Evolutionary conservation across 2,888 invertebrate species (phyloP), one percentile per base, ranked within the genome.

Genomic region (Drosophila nr. medialis): DNA sequence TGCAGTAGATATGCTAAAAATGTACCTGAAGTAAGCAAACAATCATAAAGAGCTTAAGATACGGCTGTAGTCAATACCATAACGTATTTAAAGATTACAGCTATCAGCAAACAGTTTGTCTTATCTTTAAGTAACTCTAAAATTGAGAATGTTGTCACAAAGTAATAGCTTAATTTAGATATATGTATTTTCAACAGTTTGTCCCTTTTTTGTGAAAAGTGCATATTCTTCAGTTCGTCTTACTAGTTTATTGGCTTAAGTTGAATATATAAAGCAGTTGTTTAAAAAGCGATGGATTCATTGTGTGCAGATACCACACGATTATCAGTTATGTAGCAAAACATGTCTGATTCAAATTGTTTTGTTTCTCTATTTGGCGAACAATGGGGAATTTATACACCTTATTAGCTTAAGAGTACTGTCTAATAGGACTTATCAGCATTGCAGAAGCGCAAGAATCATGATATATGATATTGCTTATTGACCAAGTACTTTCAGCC

Each of bases 401-500:
- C 51, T 58, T 62, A 73, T 66, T 66, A 53, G 60, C 24, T 75
- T 42, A 48, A 36, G 58, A 48, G 10, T 53, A 27, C 30, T 18
- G 24, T 18, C 38, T 67, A 74, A 60, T 51, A 60, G 51, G 21
- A 24, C 64, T 51, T 42, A 71, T 48, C 77, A 29, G 30, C 13
- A 30, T 21, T 30, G n/a, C 18, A 34, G 34, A 34, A 48, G 42
- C 48, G 36, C 40, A 64, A 51, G 64, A 53, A 65, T 71, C 56
- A 66, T 70, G 80, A 80, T 58, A 80, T 70, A 55, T 55, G 27
- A 29, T 36, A 77, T 76, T 80, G 77, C 42, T 38, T 61, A 55
- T n/a, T 36, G 60, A 60, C 70, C 76, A 56, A 53, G 55, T 45
- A 63, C 49, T 72, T 55, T 45, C 34, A 61, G 75, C 75, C 75